Conservation (phyloP, 2,888 invertebrate genomes). For the Calliphora vomitoria region DNA sequence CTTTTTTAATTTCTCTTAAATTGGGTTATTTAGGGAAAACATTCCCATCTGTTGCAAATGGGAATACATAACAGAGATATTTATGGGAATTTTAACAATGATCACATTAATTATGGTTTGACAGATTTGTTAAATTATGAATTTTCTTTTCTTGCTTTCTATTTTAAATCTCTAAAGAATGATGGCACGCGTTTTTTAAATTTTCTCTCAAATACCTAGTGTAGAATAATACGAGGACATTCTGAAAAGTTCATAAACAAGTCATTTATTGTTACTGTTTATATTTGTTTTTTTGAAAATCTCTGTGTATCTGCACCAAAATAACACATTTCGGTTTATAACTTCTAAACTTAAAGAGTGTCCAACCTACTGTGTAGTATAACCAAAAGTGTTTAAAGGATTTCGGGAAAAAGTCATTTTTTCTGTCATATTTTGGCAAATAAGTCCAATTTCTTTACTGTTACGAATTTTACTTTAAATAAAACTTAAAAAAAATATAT, state of each 20-base stretch:
- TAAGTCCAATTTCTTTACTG: too few species aligned
- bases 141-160: slow-evolving; percentile 21
- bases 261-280: not conserved
- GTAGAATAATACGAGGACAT: slow-evolving; percentile 12
- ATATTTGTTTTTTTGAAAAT: too few species aligned
- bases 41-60: slow-evolving; percentile 44
- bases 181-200: slow-evolving; percentile 47
- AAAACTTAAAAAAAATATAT: too few species aligned
- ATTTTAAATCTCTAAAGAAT: slow-evolving; percentile 11
- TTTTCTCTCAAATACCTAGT: not conserved
- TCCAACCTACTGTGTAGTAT: too few species aligned
- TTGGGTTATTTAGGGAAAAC: not conserved
- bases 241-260: not conserved
- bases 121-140: slow-evolving; percentile 71
- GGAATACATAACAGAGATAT: not conserved
- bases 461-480: too few species aligned
- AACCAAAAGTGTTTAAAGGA: too few species aligned
- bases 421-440: too few species aligned
- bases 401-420: too few species aligned
- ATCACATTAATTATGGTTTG: slow-evolving; percentile 71
- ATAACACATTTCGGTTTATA: too few species aligned
- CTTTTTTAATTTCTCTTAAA: slow-evolving; percentile 30
- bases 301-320: too few species aligned
- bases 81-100: slow-evolving; percentile 27
- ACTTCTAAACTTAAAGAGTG: too few species aligned